Evolutionary conservation across 2,888 invertebrate species (phyloP), one percentile per base, ranked within the genome.

Genomic region (Drosophila eohydei): DNA sequence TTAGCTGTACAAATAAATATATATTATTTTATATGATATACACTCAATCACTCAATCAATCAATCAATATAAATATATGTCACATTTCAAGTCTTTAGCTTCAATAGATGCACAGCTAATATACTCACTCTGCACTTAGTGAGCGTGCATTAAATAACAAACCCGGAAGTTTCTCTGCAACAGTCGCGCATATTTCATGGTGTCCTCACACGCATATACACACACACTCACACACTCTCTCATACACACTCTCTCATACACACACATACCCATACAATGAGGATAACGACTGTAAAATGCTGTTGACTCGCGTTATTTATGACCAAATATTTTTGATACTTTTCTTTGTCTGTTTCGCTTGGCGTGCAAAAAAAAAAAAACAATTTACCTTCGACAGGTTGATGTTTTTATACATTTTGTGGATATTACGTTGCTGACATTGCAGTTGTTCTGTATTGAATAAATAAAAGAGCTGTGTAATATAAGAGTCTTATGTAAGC

Each of bases 221-320:
- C 12, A 34, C 32, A 46, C 43, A 21, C 44, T 1, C 44, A 5
- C 38, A 0, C 38, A 36, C 38, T 40, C 41, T 30, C 44, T 1
- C 44, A 5, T 14, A 0, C 38, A 36, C 38, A 43, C 41, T 30
- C 38, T 40, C 41, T 34, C 50, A 52, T 57, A 62, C 32, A 43
- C 32, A 52, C 26, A 41, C 57, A 61, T 40, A 41, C 54, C 48
- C 16, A 36, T 38, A 44, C 50, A 34, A 63, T 50, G 43, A 40
- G 61, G 30, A 44, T n/a, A 76, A 50, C 34, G 55, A 56, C 44
- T 64, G 70, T 55, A 66, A 66, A 79, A 75, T 57, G 59, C 54
- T 62, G 61, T 11, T 40, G 57, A 61, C 41, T 65, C 68, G 57
- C 60, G 65, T 71, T 78, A 88, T 83, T 88, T 83, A 86, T 86